Base-by-base conservation (phyloP, 2,797 vertebrate genomes). In the Chelidonichthys spinosus region DNA sequence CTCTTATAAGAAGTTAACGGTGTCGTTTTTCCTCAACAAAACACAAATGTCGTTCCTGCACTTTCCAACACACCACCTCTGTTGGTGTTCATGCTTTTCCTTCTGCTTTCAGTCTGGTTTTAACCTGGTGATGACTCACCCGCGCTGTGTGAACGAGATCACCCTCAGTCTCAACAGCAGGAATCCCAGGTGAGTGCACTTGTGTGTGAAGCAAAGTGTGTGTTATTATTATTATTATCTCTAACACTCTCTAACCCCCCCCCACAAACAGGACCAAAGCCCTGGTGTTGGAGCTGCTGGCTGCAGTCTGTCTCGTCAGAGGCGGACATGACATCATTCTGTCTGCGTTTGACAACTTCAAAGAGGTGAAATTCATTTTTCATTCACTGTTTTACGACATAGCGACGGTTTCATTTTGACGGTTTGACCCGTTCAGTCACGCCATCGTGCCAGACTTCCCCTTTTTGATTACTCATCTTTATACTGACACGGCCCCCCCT, bases 301-400 rank as follows among this genome's bases (percentile, higher is more conserved):
- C 97, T 0, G 98, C 98, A 0, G 97, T 99, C 87, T 99, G 98
- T 83, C 95, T 99, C 1, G 98, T 98, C 77, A 95, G 97, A 79
- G 97, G 97, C 35, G 97, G 97, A 49, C 97, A 98, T 0, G 96
- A 98, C 91, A 98, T 99, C 92, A 99, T 98, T 82, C 95, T 99
- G 4, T 94, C 96, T 0, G 97, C 98, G 69, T 98, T 99, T 1
- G 96, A 98, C 94, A 97, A 98, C 91, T 97, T 99, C 89, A 97
- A 96, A 89, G 97, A 98, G 95, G 98, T 98, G 79, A 87, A 61
- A 58, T 32, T 0, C 2, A 0, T 33, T 53, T 39, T 59, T 33
- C 18, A 11, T 8, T 3, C 2, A 8, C 14, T 2, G 36, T 64
- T 69, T 69, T 40, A 36, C 5, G n/a, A 6, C 1, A 35, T 25